These are phyloP conservation scores for Drosophila hydei DNA, from an alignment of 1,140 invertebrate genomes.

Conservation along the genomic window DNA sequence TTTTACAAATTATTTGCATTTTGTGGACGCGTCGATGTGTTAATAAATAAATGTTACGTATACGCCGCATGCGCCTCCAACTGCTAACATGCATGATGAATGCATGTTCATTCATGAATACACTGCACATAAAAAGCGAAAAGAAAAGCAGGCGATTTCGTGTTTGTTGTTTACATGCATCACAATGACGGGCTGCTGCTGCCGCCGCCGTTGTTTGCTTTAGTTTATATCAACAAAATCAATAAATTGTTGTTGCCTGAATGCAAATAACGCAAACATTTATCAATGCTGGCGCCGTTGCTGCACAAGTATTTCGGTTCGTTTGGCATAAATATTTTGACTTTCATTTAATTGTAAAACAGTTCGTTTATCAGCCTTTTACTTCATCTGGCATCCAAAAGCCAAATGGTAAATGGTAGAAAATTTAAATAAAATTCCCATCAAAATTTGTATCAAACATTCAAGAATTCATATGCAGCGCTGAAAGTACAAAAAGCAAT, in stretches of 20 bases:
- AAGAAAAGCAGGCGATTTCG: constrained; percentile 5
- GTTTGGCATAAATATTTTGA: constrained; percentile 35
- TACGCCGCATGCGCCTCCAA: constrained; percentile 10
- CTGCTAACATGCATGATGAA: constrained; percentile 12
- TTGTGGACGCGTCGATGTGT: constrained; percentile 44
- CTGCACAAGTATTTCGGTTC: constrained; percentile 38
- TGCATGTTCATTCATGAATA: constrained; percentile 26
- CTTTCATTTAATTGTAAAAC: constrained; percentile 33
- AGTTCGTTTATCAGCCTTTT: constrained; percentile 14
- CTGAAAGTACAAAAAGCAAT: constrained; percentile 2
- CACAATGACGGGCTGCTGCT: not conserved
- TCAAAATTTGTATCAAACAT: constrained; percentile 5
- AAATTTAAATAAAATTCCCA: constrained; percentile 38
- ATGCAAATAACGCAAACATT: constrained; percentile 67
- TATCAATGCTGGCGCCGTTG: constrained; percentile 43
- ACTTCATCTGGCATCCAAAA: not conserved
- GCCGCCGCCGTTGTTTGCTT: constrained; percentile 23
- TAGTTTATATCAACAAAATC: constrained; percentile 51
- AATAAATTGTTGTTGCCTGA: constrained; percentile 60
- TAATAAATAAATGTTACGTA: constrained; percentile 56
- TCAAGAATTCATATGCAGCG: not conserved
- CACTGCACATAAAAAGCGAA: not conserved
- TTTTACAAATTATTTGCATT: constrained; percentile 38
- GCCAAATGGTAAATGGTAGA: constrained; percentile 29
- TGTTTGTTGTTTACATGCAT: constrained; percentile 8